These are phyloP conservation scores for Drosophila pullipes DNA, from an alignment of 2,888 invertebrate species.

Conservation along the genomic window DNA sequence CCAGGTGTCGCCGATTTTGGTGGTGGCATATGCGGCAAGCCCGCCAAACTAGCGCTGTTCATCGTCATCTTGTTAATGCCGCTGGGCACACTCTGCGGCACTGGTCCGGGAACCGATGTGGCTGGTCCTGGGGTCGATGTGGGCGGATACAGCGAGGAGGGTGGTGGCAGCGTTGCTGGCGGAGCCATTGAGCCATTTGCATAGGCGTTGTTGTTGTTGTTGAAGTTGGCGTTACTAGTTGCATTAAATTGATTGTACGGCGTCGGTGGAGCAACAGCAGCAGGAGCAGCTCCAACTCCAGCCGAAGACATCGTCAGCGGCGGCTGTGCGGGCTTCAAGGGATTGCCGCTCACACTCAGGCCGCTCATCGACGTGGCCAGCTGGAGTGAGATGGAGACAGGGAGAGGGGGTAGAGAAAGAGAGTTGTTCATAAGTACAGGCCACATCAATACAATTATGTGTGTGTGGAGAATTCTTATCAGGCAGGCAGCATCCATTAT, in stretches of 20 bases:
- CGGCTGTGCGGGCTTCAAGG: conserved; percentile 67
- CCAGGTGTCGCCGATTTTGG: conserved; percentile 61
- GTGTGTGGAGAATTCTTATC: conserved; percentile 48
- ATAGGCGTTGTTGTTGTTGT: conserved; percentile 56
- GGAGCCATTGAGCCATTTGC: conserved; percentile 66
- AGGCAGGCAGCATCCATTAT: conserved; percentile 34
- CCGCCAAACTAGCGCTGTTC: conserved; percentile 80
- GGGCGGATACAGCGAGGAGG: conserved; percentile 36
- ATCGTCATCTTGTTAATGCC: conserved; percentile 82
- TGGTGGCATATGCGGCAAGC: conserved; percentile 84
- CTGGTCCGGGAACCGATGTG: conserved; percentile 28
- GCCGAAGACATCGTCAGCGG: conserved; percentile 30
- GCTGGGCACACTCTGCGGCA: conserved; percentile 70
- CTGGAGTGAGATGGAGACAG: conserved; percentile 48
- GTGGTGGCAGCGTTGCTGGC: conserved; percentile 15
- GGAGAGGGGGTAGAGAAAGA: conserved; percentile 5
- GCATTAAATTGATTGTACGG: conserved; percentile 66
- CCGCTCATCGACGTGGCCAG: conserved; percentile 82
- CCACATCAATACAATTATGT: conserved; percentile 40
- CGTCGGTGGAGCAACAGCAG: conserved; percentile 37
- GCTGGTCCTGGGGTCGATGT: conserved; percentile 29
- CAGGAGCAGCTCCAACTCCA: conserved; percentile 37
- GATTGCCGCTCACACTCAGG: conserved; percentile 74
- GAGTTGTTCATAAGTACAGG: conserved; percentile 24
- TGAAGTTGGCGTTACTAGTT: conserved; percentile 44